A percentile compares a stretch with the other conserved stretches of the same genome.
phyloP scores from a whole-genome alignment of 2,797 vertebrate species.

The Rhincodon typus region DNA sequence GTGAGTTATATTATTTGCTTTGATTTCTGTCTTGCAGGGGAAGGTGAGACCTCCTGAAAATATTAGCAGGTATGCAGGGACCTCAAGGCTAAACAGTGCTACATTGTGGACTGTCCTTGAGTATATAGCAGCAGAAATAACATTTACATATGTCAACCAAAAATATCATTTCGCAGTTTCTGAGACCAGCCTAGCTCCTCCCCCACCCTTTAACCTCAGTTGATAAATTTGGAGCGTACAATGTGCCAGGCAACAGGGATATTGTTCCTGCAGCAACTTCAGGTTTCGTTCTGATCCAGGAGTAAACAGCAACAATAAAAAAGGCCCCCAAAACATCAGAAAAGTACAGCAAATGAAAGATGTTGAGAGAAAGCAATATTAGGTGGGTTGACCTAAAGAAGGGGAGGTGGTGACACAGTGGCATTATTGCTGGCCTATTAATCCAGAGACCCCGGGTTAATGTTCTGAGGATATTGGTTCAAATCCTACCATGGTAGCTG shows the following conservation, averaged over 20 bases:
- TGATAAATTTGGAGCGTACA: background rate
- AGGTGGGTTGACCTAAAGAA: background rate
- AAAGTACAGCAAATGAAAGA: background rate
- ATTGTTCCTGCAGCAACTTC: background rate
- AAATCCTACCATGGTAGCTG: too few relatives aligned
- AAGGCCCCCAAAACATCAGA: background rate
- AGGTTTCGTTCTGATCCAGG: background rate
- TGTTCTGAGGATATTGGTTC: too few relatives aligned
- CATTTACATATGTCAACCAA: too few relatives aligned
- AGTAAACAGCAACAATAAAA: background rate
- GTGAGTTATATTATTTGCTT: background rate
- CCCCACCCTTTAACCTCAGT: background rate
- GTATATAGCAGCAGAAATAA: background rate
- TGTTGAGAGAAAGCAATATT: background rate
- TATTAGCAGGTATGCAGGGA: background rate
- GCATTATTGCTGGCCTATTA: too few relatives aligned
- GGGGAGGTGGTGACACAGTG: background rate
- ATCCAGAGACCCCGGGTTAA: too few relatives aligned
- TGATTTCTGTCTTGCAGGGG: background rate
- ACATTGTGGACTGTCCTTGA: background rate
- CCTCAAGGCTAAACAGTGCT: background rate
- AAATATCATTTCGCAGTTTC: background rate
- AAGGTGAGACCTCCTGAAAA: background rate
- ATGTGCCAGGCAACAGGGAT: background rate
- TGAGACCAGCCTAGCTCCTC: background rate